These are phyloP conservation scores for Patiria miniata DNA, from an alignment of 35 echinoderm and acorn worm genomes.

Conservation along the genomic window DNA sequence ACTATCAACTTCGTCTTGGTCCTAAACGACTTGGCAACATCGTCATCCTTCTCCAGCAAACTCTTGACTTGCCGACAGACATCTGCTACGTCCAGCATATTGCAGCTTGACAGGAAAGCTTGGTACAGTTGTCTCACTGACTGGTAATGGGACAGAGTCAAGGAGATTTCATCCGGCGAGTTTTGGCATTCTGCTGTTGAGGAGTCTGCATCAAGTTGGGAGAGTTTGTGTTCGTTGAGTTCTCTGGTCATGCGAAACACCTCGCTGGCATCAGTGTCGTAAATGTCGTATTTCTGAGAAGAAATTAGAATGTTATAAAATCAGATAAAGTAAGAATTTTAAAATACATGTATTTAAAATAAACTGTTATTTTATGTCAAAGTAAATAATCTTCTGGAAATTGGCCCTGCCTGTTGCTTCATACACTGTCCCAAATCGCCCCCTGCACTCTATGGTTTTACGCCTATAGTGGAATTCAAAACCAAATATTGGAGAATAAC, in stretches of 20 bases:
- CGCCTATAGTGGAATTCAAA: too few species aligned
- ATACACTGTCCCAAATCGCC: too few species aligned
- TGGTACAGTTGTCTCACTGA: conserved; percentile 43
- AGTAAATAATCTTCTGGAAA: too few species aligned
- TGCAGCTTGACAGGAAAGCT: conserved; percentile 50
- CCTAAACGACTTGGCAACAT: neutral
- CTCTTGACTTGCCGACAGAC: conserved; percentile 41
- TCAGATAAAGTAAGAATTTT: too few species aligned
- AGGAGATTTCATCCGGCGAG: neutral
- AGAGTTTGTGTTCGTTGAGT: conserved; percentile 42
- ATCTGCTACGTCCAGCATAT: conserved; percentile 69
- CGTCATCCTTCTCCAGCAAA: neutral
- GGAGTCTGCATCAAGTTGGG: neutral
- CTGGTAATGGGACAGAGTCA: neutral
- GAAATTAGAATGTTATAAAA: neutral
- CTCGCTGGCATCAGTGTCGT: conserved; percentile 50
- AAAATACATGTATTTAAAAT: too few species aligned
- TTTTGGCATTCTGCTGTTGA: neutral
- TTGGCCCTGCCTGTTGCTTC: too few species aligned
- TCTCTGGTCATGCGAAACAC: conserved; percentile 23
- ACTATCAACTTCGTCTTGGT: conserved; percentile 36
- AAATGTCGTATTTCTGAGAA: conserved; percentile 38
- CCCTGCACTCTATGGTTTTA: too few species aligned
- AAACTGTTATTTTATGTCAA: too few species aligned
- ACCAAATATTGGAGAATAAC: too few species aligned